Evolutionary conservation across 2,113 vertebrate species (phyloP), one percentile per base, ranked within the genome.

Genomic region (Callorhinus ursinus): DNA sequence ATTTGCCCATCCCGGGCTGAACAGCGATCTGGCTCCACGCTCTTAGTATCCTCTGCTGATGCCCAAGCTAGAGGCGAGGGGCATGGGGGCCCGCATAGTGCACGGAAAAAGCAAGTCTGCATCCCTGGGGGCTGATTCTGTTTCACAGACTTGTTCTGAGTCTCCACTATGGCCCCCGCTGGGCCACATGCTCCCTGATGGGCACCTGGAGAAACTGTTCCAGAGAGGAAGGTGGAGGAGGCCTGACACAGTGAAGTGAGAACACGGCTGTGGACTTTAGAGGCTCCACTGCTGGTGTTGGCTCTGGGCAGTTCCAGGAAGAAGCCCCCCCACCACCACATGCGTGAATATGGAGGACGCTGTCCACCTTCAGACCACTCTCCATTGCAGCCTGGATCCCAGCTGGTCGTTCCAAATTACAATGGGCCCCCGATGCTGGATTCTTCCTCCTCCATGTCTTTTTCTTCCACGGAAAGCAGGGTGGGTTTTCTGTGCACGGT

Each of bases 141-240:
- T 14, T 22, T 10, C 53, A 31, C 31, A 33, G 16, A 18, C 65
- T 31, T 28, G 81, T 36, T 15, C 81, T 21, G 36, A 7, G 21
- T 39, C 53, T 59, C 81, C 31, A 1, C 7, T 7, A 1, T 0
- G 7, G 14, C 28, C 57, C 21, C 0, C 0, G 22, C 26, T 21
- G 53, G 55, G 84, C 51, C 89, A 31, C 39, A 59, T 0, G 1
- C 16, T 72, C 72, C 80, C 16, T 24, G 31, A 24, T 42, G 42
- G 83, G 74, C 15, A 31, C 4, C 13, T 9, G 49, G 71, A 55
- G n/a, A 53, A 31, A 33, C 24, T 1, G 8, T 57, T 71, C 21
- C 3, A 5, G 28, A n/a, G 55, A 57, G 76, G 46, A 28, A 83
- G 26, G 5, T 7, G 3, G 9, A 22, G 3, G 9, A 22, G 42